Evolutionary conservation across 2,113 vertebrate species (phyloP).

Genomic region (Podocnemis expansa): DNA sequence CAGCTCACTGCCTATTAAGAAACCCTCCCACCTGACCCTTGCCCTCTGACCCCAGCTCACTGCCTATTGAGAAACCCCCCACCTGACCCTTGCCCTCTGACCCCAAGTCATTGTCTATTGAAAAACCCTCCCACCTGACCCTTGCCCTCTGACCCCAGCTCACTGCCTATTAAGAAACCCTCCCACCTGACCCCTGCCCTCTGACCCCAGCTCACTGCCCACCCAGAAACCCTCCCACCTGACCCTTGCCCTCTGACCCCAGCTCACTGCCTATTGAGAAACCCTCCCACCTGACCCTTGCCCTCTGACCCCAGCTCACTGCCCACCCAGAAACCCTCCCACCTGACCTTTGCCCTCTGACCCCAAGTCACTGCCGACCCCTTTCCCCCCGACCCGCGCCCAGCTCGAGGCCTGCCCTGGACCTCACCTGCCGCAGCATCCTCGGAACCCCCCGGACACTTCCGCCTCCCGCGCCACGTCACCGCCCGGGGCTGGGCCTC

Average conservation of each 20-base stretch:
- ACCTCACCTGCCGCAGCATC: too few relatives aligned
- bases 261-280: accelerated
- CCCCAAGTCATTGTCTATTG: accelerated
- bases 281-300: background rate
- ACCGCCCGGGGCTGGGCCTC: too few relatives aligned
- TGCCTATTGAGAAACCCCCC: accelerated
- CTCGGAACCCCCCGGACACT: too few relatives aligned
- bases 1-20: accelerated
- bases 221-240: accelerated
- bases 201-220: too few relatives aligned
- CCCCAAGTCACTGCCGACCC: background rate
- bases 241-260: background rate
- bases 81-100: background rate
- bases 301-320: too few relatives aligned
- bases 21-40: too few relatives aligned
- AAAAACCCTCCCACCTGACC: background rate
- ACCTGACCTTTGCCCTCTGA: too few relatives aligned
- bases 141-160: too few relatives aligned
- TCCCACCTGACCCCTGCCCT: background rate
- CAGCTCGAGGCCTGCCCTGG: too few relatives aligned
- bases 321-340: too few relatives aligned
- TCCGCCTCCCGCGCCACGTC: background rate
- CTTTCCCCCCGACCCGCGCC: background rate
- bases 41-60: too few relatives aligned
- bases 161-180: too few relatives aligned